phyloP scores from a whole-genome alignment of 2,113 vertebrate species.

The Hemicordylus capensis region DNA sequence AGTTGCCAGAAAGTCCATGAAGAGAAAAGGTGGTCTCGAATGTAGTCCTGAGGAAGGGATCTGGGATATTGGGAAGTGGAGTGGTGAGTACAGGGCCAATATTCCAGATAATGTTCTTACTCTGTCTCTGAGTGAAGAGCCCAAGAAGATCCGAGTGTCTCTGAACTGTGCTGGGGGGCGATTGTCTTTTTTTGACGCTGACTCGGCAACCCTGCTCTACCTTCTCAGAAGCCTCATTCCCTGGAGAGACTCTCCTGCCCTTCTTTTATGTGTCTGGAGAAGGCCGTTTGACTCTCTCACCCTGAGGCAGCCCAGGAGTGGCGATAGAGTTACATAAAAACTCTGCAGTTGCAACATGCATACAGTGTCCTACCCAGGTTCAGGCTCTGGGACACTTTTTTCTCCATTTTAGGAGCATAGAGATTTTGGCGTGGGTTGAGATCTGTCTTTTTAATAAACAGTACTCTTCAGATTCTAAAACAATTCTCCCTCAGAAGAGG shows the following conservation, averaged over 20 bases:
- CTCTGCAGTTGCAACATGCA: too few species aligned
- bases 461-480: too few species aligned
- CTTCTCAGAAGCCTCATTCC: background rate
- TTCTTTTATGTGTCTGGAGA: background rate
- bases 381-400: too few species aligned
- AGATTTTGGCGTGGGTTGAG: too few species aligned
- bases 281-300: background rate
- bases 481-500: too few species aligned
- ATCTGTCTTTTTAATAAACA: too few species aligned
- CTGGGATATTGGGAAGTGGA: slow-evolving; percentile 58
- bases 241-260: background rate
- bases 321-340: too few species aligned
- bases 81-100: slow-evolving; percentile 49
- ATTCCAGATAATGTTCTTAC: slow-evolving; percentile 30
- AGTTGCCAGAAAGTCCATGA: background rate
- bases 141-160: slow-evolving; percentile 41
- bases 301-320: background rate
- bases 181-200: too few species aligned
- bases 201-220: background rate
- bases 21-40: slow-evolving; percentile 54
- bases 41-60: slow-evolving; percentile 46
- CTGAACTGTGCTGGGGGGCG: slow-evolving; percentile 21
- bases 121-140: slow-evolving; percentile 26
- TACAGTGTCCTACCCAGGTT: too few species aligned
- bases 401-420: too few species aligned